Evolutionary conservation across 1,140 invertebrate species (phyloP), one percentile per base, ranked within the genome.

Genomic region (Saccostrea cuccullata): DNA sequence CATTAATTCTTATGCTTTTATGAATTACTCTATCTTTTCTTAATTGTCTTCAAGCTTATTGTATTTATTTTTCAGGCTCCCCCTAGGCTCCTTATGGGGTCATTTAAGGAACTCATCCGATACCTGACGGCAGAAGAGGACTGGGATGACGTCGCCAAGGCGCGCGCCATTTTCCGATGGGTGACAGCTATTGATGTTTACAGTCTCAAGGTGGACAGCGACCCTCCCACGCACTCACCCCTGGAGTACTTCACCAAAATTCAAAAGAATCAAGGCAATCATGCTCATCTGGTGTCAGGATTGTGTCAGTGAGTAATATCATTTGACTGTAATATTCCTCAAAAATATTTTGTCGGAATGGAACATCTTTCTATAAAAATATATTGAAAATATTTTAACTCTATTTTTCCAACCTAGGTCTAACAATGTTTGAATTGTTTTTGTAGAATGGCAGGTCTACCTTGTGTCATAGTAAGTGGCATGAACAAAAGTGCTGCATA

Each of bases 401-500:
- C 70, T 5, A 13, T 2, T 77, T 77, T 5, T 0, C 13, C 23
- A 26, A 77, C n/a, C 23, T 15, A 47, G 4, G 26, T 30, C 73
- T 23, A 30, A 30, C 13, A 47, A 36, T 47, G 23, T 15, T 5
- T 30, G 73, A 36, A 20, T 9, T 13, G n/a, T 20, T 20, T 87
- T 55, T 82, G 87, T 87, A 95, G 94, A 89, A 91, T 93, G 91
- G 94, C 94, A 9, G 91, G 91, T 6, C 88, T 95, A 30, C 93
- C 92, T 1, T 94, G 93, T 86, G 91, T 92, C 17, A 92, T 94
- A 36, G 91, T 95, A 15, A 93, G 92, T 85, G 94, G 94, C 17
- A 92, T 94, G 90, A 94, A 93, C 91, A 95, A 95, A 86, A 94
- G 93, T 87, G 93, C 93, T n/a, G 93, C 94, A 30, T 95, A 94